A percentile compares a stretch with the other conserved stretches of the same genome.
Evolutionary conservation across 2,888 invertebrate species (phyloP).

Genomic region (Amblyjoppa proteus): DNA sequence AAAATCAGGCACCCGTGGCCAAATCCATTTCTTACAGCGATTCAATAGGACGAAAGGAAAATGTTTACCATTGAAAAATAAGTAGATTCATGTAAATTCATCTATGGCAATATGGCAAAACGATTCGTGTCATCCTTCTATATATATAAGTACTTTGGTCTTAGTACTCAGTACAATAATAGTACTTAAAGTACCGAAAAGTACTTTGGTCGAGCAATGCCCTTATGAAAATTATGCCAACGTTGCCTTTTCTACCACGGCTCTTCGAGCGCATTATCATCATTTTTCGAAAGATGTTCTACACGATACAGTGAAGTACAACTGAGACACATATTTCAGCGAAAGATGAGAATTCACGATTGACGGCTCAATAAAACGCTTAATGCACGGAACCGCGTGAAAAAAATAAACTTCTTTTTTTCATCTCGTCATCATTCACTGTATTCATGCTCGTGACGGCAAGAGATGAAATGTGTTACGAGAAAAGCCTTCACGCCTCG

Average conservation of each 20-base stretch:
- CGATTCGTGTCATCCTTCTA: not conserved
- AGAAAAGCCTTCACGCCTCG: not conserved
- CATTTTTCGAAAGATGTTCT: constrained; percentile 16
- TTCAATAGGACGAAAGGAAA: not conserved
- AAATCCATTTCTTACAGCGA: not conserved
- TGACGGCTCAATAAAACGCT: not conserved
- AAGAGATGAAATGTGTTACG: constrained; percentile 1
- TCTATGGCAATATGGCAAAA: not conserved
- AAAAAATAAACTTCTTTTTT: not conserved
- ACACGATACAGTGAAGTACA: not conserved
- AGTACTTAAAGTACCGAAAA: no score
- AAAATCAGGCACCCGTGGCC: no score
- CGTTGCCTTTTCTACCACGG: not conserved
- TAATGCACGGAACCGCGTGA: not conserved
- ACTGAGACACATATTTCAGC: not conserved
- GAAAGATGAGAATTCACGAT: constrained; percentile 3
- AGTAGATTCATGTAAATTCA: not conserved
- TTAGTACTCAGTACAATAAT: no score
- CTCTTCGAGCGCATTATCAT: not conserved
- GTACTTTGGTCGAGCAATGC: constrained; percentile 1
- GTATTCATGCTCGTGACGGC: not conserved
- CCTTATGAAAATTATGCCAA: not conserved
- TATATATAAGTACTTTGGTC: no score
- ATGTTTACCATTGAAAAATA: not conserved
- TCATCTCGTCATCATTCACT: not conserved